A percentile compares a stretch with the other conserved stretches of the same genome.
Evolutionary conservation across 2,113 vertebrate species (phyloP).

Genomic region (Chloroceryle aenea): DNA sequence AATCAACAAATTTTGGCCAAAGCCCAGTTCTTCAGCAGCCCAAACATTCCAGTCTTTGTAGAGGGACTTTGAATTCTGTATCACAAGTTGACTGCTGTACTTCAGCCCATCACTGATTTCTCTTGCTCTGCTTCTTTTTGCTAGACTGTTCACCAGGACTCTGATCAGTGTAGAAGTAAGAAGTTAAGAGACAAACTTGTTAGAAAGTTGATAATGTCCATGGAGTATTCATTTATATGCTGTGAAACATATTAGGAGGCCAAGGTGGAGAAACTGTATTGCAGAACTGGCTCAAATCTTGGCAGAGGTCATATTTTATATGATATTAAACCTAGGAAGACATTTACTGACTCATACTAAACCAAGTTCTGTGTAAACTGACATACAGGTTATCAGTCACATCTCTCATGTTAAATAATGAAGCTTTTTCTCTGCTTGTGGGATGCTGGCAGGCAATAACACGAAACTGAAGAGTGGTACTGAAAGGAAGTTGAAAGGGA

Average conservation of each 20-base stretch:
- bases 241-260: constrained; percentile 17
- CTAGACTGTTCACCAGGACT: background rate
- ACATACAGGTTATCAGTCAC: background rate
- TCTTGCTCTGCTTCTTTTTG: background rate
- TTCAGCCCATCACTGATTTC: background rate
- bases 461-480: background rate
- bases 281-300: background rate
- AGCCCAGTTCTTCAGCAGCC: background rate
- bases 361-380: background rate
- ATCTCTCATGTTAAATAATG: background rate
- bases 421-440: background rate
- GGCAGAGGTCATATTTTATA: background rate
- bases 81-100: background rate
- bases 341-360: constrained; percentile 7
- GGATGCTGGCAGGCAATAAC: constrained; percentile 4
- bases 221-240: constrained; percentile 2
- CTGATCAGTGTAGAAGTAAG: background rate
- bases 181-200: background rate
- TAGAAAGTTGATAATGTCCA: constrained; percentile 13
- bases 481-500: background rate
- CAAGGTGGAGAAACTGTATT: background rate
- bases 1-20: background rate
- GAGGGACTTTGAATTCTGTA: background rate
- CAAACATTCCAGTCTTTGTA: background rate
- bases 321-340: background rate